Conservation (phyloP, 2,113 vertebrate species). For the Fregetta grallaria region DNA sequence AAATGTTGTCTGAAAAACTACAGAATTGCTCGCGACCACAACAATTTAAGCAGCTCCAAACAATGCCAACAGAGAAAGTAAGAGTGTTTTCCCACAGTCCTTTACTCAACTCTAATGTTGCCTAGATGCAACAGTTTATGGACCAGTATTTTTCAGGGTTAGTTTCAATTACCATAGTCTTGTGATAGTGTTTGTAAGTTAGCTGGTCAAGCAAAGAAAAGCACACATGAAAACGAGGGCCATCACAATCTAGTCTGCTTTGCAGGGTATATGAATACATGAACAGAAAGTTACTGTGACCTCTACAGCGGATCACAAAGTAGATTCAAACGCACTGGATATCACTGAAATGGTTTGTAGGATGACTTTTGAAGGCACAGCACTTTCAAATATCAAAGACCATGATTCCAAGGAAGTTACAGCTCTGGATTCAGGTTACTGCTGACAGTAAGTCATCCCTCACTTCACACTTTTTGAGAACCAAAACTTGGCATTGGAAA, state of each 20-base stretch:
- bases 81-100: neutral
- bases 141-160: neutral
- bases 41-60: neutral
- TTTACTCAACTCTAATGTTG: neutral
- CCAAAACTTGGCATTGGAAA: neutral
- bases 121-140: neutral
- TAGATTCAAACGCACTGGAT: neutral
- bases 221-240: neutral
- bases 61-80: neutral
- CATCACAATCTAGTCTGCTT: neutral
- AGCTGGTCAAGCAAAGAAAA: neutral
- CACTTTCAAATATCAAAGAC: neutral
- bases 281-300: neutral
- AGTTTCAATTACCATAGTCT: neutral
- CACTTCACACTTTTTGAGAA: neutral
- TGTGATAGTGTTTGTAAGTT: neutral
- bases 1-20: neutral
- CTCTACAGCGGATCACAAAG: neutral
- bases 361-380: neutral
- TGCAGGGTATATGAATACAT: neutral
- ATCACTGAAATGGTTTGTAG: neutral
- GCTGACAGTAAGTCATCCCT: neutral
- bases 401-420: neutral
- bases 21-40: neutral
- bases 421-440: neutral